Evolutionary conservation across 2,797 vertebrate genomes (phyloP).

Genomic region (Enteromius anoplus): DNA sequence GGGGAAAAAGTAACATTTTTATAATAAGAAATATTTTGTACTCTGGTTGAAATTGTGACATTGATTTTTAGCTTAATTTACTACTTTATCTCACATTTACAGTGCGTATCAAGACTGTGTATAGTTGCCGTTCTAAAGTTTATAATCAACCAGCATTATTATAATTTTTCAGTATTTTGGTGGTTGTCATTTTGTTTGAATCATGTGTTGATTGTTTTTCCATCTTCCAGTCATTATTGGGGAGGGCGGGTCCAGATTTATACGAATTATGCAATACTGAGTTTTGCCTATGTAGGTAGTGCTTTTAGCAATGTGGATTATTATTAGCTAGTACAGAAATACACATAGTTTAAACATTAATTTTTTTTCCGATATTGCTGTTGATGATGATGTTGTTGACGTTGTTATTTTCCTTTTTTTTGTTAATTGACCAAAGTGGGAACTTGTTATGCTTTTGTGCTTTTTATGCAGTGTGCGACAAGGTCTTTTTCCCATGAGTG

Average conservation of each 20-base stretch:
- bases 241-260: conserved; percentile 94
- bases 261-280: conserved; percentile 99
- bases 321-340: conserved; percentile 99
- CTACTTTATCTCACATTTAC: conserved; percentile 99
- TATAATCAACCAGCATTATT: conserved; percentile 99
- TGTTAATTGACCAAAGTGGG: conserved; percentile 99
- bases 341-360: conserved; percentile 85
- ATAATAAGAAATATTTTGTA: conserved; percentile 99
- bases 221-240: conserved; percentile 98
- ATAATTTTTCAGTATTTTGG: conserved; percentile 95
- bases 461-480: conserved; percentile 97
- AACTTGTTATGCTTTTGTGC: conserved; percentile 77
- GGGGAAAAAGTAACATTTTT: conserved; percentile 92
- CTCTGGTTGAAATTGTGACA: conserved; percentile 94
- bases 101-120: conserved; percentile 99
- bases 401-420: conserved; percentile 63
- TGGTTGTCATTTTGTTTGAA: conserved; percentile 89
- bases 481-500: conserved; percentile 86
- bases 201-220: conserved; percentile 83
- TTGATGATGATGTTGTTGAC: conserved; percentile 74
- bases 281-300: conserved; percentile 99
- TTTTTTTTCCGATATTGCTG: conserved; percentile 78
- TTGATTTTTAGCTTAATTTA: conserved; percentile 99
- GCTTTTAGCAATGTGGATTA: conserved; percentile 99
- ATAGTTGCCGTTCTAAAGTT: conserved; percentile 98